A percentile compares a stretch with the other conserved stretches of the same genome.
Conservation (phyloP, 2,797 vertebrate genomes). For the Gobio occitaniae region DNA sequence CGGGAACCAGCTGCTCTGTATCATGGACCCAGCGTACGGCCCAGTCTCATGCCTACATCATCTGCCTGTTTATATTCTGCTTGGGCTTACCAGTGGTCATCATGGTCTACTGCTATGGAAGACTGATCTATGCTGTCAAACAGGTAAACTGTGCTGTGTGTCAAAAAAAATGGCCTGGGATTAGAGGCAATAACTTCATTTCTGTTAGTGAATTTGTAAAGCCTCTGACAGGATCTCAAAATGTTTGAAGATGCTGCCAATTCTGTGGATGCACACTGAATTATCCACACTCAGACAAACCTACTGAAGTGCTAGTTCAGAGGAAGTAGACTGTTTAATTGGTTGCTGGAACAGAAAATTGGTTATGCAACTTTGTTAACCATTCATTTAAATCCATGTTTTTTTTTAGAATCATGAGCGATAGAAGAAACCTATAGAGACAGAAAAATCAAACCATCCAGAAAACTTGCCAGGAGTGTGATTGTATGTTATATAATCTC, state of each 20-base stretch:
- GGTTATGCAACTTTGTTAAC: not conserved
- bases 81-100: conserved; percentile 82
- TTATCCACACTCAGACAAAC: not conserved
- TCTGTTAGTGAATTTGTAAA: not conserved
- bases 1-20: conserved; percentile 88
- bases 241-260: not conserved
- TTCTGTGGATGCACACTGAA: not conserved
- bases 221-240: not conserved
- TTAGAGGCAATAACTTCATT: not conserved
- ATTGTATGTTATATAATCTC: not conserved
- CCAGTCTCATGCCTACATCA: conserved; percentile 85
- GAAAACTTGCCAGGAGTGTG: not conserved
- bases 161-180: not conserved
- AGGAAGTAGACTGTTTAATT: conserved; percentile 11
- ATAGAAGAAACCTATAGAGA: not conserved
- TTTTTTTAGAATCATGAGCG: not conserved
- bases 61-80: conserved; percentile 91
- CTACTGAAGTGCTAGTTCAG: conserved; percentile 1
- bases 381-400: not conserved
- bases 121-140: conserved; percentile 85
- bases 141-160: conserved; percentile 75
- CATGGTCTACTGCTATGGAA: conserved; percentile 88
- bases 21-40: conserved; percentile 82
- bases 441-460: not conserved
- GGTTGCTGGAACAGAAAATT: conserved; percentile 7